Evolutionary conservation across 2,888 invertebrate species (phyloP), one percentile per base, ranked within the genome.

Genomic region (Drosophila longiperda): DNA sequence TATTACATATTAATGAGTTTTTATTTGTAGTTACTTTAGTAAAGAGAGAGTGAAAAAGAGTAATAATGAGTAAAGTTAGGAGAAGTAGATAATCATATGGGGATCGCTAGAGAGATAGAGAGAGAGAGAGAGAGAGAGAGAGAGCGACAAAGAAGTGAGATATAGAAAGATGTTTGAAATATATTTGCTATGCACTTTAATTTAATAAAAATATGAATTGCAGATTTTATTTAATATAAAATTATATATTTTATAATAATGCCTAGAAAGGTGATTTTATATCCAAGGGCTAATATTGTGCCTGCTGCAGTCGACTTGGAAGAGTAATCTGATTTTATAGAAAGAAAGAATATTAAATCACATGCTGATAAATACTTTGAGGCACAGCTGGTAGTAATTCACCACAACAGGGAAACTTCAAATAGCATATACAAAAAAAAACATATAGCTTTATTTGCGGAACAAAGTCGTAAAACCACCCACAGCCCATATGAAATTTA

Each of bases 401-500:
- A 48, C 17, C 29, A 11, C 11, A 32, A 36, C 15, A 40, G 1
- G 7, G 40, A 58, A 38, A 32, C 49, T 54, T 58, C n/a, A 49
- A 55, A 65, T 32, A 12, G 11, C n/a, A 48, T 54, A 34, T 23
- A 8, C 23, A 45, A 15, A 45, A 40, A 12, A 34, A 40, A 2
- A 55, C 49, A 32, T 45, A 42, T n/a, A 42, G 38, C 32, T 58
- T 57, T 69, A 83, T 76, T 83, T 58, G 67, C 70, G 33, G 50
- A 66, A 61, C 38, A 9, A 9, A 33, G 34, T 52, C 57, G 49
- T 70, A 38, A 63, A 75, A 20, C 55, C 80, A 62, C 83, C 83
- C 76, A 85, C 85, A 79, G 62, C 65, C 82, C 70, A 64, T 60
- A 82, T 70, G 17, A 38, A 66, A 45, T 53, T 12, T 26, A 20